Conservation (phyloP, 2,113 vertebrate species). For the Noctilio leporinus region DNA sequence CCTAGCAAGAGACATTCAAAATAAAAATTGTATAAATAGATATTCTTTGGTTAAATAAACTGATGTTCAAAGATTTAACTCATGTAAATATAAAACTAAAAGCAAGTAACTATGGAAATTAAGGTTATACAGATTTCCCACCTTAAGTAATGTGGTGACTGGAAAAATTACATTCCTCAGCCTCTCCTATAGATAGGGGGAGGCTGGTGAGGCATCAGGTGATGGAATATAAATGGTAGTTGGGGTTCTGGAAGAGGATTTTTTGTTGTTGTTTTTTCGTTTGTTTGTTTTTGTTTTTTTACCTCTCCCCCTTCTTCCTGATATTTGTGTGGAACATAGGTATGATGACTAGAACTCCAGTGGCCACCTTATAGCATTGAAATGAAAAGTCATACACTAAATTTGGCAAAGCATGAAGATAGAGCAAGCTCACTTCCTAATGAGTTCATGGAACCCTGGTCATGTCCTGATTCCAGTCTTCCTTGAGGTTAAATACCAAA, state of each 20-base stretch:
- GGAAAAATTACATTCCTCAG: neutral
- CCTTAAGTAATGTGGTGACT: neutral
- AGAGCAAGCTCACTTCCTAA: neutral
- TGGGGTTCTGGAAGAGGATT: neutral
- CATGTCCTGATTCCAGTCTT: neutral
- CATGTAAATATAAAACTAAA: neutral
- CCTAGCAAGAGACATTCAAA: neutral
- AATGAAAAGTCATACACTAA: neutral
- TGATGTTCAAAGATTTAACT: neutral
- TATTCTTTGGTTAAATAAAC: neutral
- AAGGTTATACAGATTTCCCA: neutral
- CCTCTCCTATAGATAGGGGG: neutral
- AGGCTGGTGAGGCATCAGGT: neutral
- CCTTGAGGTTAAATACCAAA: neutral
- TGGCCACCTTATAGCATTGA: neutral
- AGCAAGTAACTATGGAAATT: slow-evolving; percentile 11
- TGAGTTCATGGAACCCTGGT: neutral
- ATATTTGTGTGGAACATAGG: neutral
- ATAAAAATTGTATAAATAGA: neutral
- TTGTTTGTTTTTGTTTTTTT: neutral
- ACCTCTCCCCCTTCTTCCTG: neutral
- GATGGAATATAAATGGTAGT: neutral
- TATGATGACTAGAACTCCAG: neutral
- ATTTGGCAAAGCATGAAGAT: neutral
- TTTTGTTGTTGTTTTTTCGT: too few species aligned